phyloP scores from a whole-genome alignment of 2,797 vertebrate genomes.

The Eutrigla gurnardus region DNA sequence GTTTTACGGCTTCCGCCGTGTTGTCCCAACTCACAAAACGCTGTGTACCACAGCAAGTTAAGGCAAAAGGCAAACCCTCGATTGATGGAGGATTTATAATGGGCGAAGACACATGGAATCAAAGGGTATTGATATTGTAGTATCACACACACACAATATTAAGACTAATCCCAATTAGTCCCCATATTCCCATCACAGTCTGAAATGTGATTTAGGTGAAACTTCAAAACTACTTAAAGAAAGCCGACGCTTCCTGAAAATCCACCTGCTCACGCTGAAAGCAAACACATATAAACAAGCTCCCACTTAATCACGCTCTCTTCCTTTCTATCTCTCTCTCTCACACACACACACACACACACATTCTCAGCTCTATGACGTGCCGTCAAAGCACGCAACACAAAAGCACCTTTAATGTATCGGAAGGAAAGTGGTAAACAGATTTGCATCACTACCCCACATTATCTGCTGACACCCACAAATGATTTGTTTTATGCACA shows the following conservation, averaged over 20 bases:
- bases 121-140: conserved; percentile 26
- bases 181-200: conserved; percentile 39
- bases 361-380: conserved; percentile 75
- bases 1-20: conserved; percentile 13
- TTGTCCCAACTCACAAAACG: conserved; percentile 71
- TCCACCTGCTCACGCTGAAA: conserved; percentile 64
- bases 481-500: conserved; percentile 88
- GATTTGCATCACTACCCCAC: conserved; percentile 86
- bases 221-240: conserved; percentile 59
- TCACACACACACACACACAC: conserved; percentile 59
- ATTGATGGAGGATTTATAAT: conserved; percentile 14
- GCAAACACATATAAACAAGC: conserved; percentile 66
- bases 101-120: conserved; percentile 15
- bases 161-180: conserved; percentile 48
- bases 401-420: conserved; percentile 85
- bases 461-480: conserved; percentile 87
- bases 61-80: conserved; percentile 10
- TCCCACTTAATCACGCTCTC: conserved; percentile 66
- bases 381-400: conserved; percentile 77
- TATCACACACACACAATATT: conserved; percentile 22
- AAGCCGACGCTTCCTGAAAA: conserved; percentile 60
- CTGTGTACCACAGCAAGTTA: not conserved
- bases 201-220: conserved; percentile 50
- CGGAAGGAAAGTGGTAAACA: conserved; percentile 82
- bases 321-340: conserved; percentile 52